These are phyloP conservation scores for Osmoderma eremita DNA, from an alignment of 2,888 invertebrate species.

Conservation along the genomic window DNA sequence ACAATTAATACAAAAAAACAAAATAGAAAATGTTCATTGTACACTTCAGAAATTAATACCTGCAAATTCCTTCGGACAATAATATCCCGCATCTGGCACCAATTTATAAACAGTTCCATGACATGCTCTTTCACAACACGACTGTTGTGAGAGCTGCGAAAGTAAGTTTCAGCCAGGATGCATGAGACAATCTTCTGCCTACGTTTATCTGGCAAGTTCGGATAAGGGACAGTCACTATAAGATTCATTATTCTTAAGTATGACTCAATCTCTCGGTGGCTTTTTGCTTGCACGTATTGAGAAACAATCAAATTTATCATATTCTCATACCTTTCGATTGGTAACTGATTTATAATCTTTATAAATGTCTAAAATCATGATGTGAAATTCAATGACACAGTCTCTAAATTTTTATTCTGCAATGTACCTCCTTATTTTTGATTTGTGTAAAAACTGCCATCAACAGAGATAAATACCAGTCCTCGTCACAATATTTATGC, in stretches of 20 bases:
- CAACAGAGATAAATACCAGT: constrained; percentile 13
- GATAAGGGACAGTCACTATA: constrained; percentile 14
- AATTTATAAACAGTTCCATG: constrained; percentile 16
- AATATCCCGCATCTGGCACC: constrained; percentile 17
- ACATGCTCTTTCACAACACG: background rate
- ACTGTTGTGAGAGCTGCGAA: constrained; percentile 12
- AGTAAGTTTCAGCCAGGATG: constrained; percentile 15
- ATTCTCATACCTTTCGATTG: background rate
- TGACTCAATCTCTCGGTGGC: background rate
- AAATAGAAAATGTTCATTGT: background rate
- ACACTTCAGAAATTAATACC: background rate
- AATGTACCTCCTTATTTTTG: constrained; percentile 21
- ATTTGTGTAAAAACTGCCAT: background rate
- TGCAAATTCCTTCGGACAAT: constrained; percentile 5
- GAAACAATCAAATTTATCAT: constrained; percentile 11
- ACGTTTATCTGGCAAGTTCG: constrained; percentile 6
- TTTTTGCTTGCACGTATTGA: constrained; percentile 9
- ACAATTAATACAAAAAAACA: constrained; percentile 2
- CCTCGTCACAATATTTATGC: constrained; percentile 7
- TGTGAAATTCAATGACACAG: background rate
- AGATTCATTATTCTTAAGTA: constrained; percentile 4
- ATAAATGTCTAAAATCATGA: constrained; percentile 2
- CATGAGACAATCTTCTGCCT: constrained; percentile 13
- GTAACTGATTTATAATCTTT: constrained; percentile 6
- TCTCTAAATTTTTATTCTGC: no score